These are phyloP conservation scores for Zoroaster sp. DNA, from an alignment of 53 echinoderm and acorn worm species.

Conservation along the genomic window DNA sequence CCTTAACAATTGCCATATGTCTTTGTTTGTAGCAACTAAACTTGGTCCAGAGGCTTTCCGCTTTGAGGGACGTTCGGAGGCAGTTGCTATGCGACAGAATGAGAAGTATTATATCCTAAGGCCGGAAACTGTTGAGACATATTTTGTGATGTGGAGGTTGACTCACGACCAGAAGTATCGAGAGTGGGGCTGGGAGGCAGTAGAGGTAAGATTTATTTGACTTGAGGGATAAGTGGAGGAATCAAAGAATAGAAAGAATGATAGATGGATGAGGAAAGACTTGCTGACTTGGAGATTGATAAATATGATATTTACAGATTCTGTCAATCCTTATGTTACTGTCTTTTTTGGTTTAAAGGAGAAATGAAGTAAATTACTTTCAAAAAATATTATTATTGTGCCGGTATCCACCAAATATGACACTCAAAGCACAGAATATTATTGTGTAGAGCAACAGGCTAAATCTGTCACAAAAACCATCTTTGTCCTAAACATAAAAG, in stretches of 20 bases:
- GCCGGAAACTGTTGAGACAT: conserved; percentile 95
- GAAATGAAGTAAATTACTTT: too few relatives aligned
- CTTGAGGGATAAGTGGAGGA: not conserved
- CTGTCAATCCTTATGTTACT: too few relatives aligned
- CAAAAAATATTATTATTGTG: too few relatives aligned
- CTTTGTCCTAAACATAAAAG: too few relatives aligned
- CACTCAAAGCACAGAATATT: too few relatives aligned
- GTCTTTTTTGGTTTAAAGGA: too few relatives aligned
- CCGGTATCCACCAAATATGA: too few relatives aligned
- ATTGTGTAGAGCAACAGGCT: too few relatives aligned
- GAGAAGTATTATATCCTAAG: conserved; percentile 99
- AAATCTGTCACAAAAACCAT: too few relatives aligned
- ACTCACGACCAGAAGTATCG: conserved; percentile 95
- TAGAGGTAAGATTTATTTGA: conserved; percentile 64
- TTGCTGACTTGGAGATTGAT: not conserved
- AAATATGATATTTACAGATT: not conserved
- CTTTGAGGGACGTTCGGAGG: conserved; percentile 92
- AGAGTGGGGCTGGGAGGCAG: conserved; percentile 99
- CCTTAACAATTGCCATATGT: not conserved
- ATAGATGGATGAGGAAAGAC: not conserved
- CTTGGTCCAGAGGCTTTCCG: conserved; percentile 98
- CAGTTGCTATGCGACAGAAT: conserved; percentile 98
- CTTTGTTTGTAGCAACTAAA: conserved; percentile 72
- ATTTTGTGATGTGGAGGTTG: conserved; percentile 92
- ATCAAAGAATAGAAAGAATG: not conserved